Conservation (phyloP, 2,113 vertebrate genomes). For the Leucopsar rothschildi region DNA sequence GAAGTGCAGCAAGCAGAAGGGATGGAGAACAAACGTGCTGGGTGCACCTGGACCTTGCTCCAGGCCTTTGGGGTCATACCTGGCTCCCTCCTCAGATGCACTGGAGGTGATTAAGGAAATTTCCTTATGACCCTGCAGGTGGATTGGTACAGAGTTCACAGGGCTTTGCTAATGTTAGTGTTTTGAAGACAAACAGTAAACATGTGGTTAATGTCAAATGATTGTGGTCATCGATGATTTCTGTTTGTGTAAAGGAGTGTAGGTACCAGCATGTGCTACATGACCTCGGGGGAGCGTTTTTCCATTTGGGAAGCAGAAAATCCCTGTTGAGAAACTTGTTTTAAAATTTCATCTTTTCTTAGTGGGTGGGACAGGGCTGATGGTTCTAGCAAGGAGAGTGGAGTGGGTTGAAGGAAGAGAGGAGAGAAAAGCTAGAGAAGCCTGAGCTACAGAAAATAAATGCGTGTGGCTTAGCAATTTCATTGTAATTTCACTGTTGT, state of each 20-base stretch:
- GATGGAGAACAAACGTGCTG: fast-evolving
- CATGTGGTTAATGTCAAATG: not conserved
- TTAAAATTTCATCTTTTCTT: not conserved
- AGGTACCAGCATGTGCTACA: not conserved
- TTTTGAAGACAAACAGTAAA: not conserved
- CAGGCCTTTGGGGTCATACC: not conserved
- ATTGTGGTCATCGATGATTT: not conserved
- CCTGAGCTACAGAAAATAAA: not conserved
- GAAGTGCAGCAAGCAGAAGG: not conserved
- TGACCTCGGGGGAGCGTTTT: not conserved
- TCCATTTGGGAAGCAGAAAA: not conserved
- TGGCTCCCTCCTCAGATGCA: not conserved
- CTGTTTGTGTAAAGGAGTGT: not conserved
- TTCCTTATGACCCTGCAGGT: not conserved
- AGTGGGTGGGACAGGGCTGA: not conserved
- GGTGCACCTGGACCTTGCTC: not conserved
- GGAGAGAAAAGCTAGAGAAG: not conserved
- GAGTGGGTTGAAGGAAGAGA: not conserved
- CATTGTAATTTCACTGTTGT: not conserved
- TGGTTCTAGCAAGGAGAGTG: not conserved
- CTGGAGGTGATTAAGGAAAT: not conserved
- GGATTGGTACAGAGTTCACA: not conserved
- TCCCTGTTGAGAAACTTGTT: not conserved
- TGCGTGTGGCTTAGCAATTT: not conserved
- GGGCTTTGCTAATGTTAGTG: not conserved